phyloP scores from a whole-genome alignment of 2,888 invertebrate genomes.

The Acleris cristana region DNA sequence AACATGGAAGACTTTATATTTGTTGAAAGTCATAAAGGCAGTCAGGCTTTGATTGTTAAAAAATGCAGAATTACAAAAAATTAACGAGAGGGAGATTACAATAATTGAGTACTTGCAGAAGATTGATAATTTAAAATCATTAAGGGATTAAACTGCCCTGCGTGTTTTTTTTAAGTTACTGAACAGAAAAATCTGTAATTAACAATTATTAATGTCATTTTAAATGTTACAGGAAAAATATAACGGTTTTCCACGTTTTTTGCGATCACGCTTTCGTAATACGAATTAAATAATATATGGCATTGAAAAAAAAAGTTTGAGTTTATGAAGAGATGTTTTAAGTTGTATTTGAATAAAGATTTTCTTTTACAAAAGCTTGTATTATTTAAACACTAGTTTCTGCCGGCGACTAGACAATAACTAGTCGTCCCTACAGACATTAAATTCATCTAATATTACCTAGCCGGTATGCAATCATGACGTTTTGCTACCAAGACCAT shows the following conservation, averaged over 20 bases:
- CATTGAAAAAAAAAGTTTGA: too few relatives aligned
- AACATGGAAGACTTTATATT: too few relatives aligned
- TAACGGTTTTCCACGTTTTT: conserved; percentile 9
- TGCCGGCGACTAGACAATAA: background rate
- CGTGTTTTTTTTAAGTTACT: background rate
- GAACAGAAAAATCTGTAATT: background rate
- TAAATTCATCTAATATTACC: background rate
- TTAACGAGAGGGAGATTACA: too few relatives aligned
- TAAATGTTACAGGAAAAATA: conserved; percentile 12
- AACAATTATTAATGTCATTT: conserved; percentile 5
- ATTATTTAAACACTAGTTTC: conserved; percentile 1
- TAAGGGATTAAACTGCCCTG: conserved; percentile 6
- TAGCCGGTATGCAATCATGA: too few relatives aligned
- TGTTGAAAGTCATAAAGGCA: too few relatives aligned
- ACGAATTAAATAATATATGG: too few relatives aligned
- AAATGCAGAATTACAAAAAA: too few relatives aligned
- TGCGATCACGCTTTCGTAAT: background rate
- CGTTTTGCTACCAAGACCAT: too few relatives aligned
- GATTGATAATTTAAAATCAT: background rate
- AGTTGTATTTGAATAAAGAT: too few relatives aligned
- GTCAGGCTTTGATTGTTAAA: too few relatives aligned
- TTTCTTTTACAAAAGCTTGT: background rate
- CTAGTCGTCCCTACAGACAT: background rate
- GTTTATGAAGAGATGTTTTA: too few relatives aligned
- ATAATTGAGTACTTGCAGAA: too few relatives aligned